Base-by-base conservation (phyloP, 2,888 invertebrate species). In the Asteroscopus sphinx region DNA sequence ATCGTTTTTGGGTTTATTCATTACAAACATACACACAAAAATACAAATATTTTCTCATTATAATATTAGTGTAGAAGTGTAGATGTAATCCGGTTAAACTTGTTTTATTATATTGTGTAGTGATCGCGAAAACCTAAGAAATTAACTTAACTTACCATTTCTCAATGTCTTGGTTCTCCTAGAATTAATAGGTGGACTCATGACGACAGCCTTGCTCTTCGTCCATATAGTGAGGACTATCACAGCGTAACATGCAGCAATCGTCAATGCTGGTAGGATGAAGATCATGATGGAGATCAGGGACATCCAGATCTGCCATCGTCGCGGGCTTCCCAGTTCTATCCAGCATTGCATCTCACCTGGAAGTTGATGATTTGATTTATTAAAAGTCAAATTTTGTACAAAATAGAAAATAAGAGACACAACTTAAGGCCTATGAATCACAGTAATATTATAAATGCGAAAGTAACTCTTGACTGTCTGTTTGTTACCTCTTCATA, bases 181-280 rank as follows among this genome's bases (percentile, higher is more conserved):
- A 8, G 91, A 92, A 62, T 90, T 92, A 40, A 92, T 85, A 3
- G 94, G 94, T 0, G 95, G 95, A 30, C 92, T 94, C 91, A 95
- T 94, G 2, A 95, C 95, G 5, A 96, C 95, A 1, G 96, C 95
- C 76, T 96, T 96, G 80, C 96, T 96, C 83, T 98, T 98, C 4
- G 97, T 96, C 99, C 98, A 99, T 76, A 99, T 98, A 7, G 98
- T 98, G 81, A 96, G 95, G 1, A 99, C 98, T 77, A 99, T 99
- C 76, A 98, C 96, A 7, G 97, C 96, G 87, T 99, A 99, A 86
- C 99, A 99, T 3, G 97, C 97, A 3, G 97, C 96, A 64, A 99
- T 99, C 72, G 98, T 97, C 51, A 98, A 81, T 0, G 98, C 97
- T 0, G 99, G 99, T 21, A 98, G 92, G 47, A 98, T 96, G 89